Conservation (phyloP, 1,140 invertebrate genomes). For the Spodoptera litura region DNA sequence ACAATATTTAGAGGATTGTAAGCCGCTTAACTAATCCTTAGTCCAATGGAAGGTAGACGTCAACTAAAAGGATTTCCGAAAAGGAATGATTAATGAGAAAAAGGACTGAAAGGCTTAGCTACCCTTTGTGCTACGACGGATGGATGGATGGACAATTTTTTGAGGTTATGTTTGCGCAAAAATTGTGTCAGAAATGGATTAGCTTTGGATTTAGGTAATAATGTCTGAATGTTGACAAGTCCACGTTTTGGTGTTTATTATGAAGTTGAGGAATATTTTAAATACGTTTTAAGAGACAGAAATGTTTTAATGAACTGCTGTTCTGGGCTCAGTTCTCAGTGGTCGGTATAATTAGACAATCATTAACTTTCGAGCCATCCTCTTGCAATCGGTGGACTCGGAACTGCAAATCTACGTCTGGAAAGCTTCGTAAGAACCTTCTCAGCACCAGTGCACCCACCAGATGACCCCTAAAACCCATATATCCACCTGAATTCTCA, state of each 20-base stretch:
- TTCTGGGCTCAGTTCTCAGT: too few species aligned
- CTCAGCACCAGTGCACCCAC: too few species aligned
- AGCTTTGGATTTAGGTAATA: background rate
- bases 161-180: background rate
- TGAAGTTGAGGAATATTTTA: too few species aligned
- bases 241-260: background rate
- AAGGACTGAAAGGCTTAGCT: slow-evolving; percentile 30
- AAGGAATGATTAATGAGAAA: slow-evolving; percentile 55
- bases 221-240: background rate
- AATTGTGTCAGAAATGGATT: background rate
- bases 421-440: too few species aligned
- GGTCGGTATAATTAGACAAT: too few species aligned
- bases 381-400: too few species aligned
- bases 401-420: too few species aligned
- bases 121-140: slow-evolving; percentile 23
- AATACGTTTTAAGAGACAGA: too few species aligned
- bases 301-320: too few species aligned
- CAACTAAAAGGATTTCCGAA: slow-evolving; percentile 55
- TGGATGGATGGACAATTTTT: slow-evolving; percentile 9
- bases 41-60: slow-evolving; percentile 46
- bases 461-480: too few species aligned
- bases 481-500: too few species aligned
- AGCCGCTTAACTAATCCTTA: slow-evolving; percentile 38
- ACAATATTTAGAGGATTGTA: slow-evolving; percentile 42
- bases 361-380: too few species aligned